Conservation (phyloP, 1,140 invertebrate genomes). For the Drosophila jambulina region DNA sequence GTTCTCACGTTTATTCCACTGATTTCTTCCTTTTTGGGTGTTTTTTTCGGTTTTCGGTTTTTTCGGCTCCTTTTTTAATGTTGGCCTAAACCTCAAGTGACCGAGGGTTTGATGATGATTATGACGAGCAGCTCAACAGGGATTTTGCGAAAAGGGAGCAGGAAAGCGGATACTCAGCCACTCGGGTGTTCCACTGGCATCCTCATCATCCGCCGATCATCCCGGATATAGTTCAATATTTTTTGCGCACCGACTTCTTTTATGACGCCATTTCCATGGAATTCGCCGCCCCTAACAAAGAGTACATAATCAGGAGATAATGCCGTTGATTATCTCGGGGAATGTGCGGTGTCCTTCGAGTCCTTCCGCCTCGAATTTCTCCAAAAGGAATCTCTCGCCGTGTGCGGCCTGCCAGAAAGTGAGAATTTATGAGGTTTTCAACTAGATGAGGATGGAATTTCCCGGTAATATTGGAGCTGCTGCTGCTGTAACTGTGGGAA, state of each 20-base stretch:
- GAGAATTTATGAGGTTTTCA: slow-evolving; percentile 50
- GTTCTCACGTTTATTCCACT: slow-evolving; percentile 71
- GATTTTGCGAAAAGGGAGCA: slow-evolving; percentile 64
- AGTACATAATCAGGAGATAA: slow-evolving; percentile 77
- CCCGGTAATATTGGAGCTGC: slow-evolving; percentile 41
- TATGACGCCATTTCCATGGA: slow-evolving; percentile 73
- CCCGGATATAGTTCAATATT: slow-evolving; percentile 80
- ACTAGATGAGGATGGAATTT: slow-evolving; percentile 11
- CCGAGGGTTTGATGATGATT: slow-evolving; percentile 75
- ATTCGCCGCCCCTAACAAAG: slow-evolving; percentile 45
- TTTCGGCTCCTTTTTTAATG: slow-evolving; percentile 63
- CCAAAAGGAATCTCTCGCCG: slow-evolving; percentile 39
- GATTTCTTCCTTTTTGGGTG: slow-evolving; percentile 25
- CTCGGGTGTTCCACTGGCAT: slow-evolving; percentile 64
- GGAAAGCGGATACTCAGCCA: slow-evolving; percentile 78
- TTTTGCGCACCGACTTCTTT: slow-evolving; percentile 54
- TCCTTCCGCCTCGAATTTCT: slow-evolving; percentile 73
- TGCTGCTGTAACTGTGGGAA: slow-evolving; percentile 39
- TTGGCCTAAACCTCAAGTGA: slow-evolving; percentile 81
- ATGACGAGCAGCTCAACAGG: slow-evolving; percentile 42
- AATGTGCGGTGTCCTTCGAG: slow-evolving; percentile 62
- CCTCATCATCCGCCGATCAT: slow-evolving; percentile 77
- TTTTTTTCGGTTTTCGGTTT: slow-evolving; percentile 56
- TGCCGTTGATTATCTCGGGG: slow-evolving; percentile 79
- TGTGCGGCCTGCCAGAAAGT: slow-evolving; percentile 67